Evolutionary conservation across 1,140 invertebrate genomes (phyloP).

Genomic region (Plectrocnemia conspersa): DNA sequence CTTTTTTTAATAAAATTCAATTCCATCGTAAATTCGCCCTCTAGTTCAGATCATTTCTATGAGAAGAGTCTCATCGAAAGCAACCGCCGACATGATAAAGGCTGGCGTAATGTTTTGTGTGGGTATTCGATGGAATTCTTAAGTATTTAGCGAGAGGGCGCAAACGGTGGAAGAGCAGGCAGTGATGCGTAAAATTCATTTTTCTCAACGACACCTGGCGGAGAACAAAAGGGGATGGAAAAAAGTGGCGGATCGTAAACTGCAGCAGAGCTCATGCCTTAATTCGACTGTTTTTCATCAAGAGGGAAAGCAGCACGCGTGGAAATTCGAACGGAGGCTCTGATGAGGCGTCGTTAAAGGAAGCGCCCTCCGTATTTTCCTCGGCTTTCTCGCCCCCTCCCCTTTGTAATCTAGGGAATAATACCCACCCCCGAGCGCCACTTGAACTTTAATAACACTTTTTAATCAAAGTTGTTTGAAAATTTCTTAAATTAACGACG

Average conservation of each 20-base stretch:
- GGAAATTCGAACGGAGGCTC: neutral
- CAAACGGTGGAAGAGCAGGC: too few relatives aligned
- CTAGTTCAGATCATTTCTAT: too few relatives aligned
- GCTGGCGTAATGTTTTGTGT: too few relatives aligned
- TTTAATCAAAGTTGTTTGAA: conserved; percentile 26
- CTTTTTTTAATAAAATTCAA: too few relatives aligned
- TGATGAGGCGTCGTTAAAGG: neutral
- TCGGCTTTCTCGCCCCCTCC: conserved; percentile 14
- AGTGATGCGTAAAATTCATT: too few relatives aligned
- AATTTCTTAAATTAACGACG: conserved; percentile 22
- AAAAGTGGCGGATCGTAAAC: neutral
- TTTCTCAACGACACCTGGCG: neutral
- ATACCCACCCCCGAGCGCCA: neutral
- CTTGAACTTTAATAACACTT: conserved; percentile 26
- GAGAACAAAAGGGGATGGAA: neutral
- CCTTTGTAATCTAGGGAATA: conserved; percentile 19
- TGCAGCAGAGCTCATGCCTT: neutral
- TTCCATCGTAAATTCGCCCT: too few relatives aligned
- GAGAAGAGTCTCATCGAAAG: too few relatives aligned
- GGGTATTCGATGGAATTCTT: too few relatives aligned
- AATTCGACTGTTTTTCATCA: too few relatives aligned
- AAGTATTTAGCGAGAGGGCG: too few relatives aligned
- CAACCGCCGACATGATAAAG: too few relatives aligned
- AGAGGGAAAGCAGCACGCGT: neutral
- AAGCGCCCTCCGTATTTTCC: neutral